Evolutionary conservation across 1,140 invertebrate species (phyloP).

Genomic region (Eciton burchellii): DNA sequence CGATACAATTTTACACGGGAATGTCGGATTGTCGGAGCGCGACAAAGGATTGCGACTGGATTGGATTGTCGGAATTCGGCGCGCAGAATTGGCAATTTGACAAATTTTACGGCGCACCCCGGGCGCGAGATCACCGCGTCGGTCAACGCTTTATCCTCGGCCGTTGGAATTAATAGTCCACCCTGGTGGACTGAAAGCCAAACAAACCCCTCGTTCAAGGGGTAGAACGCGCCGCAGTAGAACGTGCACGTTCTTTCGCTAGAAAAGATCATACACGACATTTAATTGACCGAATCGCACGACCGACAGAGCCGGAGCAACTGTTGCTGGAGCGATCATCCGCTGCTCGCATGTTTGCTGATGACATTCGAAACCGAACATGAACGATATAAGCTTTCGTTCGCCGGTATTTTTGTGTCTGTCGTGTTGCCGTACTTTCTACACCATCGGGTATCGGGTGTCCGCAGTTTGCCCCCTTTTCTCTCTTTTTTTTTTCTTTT

Average conservation of each 20-base stretch:
- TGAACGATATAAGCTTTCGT: background rate
- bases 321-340: background rate
- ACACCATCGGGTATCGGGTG: background rate
- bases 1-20: background rate
- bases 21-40: background rate
- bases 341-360: background rate
- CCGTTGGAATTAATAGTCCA: background rate
- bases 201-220: background rate
- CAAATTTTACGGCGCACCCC: conserved; percentile 20
- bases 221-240: background rate
- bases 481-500: too few species aligned
- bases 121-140: background rate
- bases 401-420: background rate
- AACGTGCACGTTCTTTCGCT: background rate
- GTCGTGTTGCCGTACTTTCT: background rate
- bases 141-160: background rate
- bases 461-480: background rate
- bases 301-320: too few species aligned
- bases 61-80: background rate
- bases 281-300: too few species aligned
- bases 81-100: conserved; percentile 1
- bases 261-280: background rate
- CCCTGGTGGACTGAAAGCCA: background rate
- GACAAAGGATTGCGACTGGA: background rate
- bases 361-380: background rate